phyloP scores from a whole-genome alignment of 30 jellyfish, hydroid and myxozoan genomes.

The Morbakka virulenta region DNA sequence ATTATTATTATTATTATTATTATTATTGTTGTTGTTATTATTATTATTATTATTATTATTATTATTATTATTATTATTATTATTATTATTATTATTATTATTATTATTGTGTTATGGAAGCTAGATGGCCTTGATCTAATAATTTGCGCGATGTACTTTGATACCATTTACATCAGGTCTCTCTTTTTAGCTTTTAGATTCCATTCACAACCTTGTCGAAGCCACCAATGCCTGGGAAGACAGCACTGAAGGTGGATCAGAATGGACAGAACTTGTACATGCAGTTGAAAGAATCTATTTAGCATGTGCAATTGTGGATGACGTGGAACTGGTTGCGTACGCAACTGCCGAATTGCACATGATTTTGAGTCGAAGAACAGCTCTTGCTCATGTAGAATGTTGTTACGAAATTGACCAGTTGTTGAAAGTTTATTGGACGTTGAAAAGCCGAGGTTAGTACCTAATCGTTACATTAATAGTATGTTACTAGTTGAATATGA shows the following conservation, averaged over 20 bases:
- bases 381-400: constrained; percentile 52
- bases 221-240: constrained; percentile 97
- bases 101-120: too few relatives aligned
- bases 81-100: too few relatives aligned
- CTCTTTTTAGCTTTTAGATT: constrained; percentile 46
- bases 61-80: too few relatives aligned
- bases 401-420: constrained; percentile 59
- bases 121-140: too few relatives aligned
- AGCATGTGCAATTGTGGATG: constrained; percentile 44
- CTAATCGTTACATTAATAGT: too few relatives aligned
- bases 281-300: constrained; percentile 64
- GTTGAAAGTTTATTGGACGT: constrained; percentile 31
- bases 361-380: constrained; percentile 64
- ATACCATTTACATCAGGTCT: too few relatives aligned
- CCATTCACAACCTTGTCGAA: constrained; percentile 59
- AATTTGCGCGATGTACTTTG: too few relatives aligned
- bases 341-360: constrained; percentile 64
- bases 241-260: constrained; percentile 92
- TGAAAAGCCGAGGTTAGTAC: constrained; percentile 56
- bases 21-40: too few relatives aligned
- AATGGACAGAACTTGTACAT: constrained; percentile 88
- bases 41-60: too few relatives aligned
- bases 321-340: constrained; percentile 54
- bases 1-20: too few relatives aligned
- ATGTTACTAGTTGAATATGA: too few relatives aligned